These are phyloP conservation scores for Hydrocynus forskahlii DNA, from an alignment of 2,797 vertebrate genomes.

Conservation along the genomic window DNA sequence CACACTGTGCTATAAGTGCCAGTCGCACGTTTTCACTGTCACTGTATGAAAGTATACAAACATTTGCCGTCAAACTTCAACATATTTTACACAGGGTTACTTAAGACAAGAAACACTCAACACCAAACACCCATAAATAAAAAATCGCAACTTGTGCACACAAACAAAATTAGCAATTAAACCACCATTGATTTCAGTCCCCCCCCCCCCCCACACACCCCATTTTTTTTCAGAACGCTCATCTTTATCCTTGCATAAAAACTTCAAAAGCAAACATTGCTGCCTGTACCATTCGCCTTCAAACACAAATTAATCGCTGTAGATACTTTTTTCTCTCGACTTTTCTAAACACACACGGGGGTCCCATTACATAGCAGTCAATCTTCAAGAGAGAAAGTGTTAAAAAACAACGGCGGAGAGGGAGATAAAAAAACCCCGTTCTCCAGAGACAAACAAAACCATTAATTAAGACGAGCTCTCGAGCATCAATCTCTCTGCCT, in stretches of 20 bases:
- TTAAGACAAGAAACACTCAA: slow-evolving; percentile 42
- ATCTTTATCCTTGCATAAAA: slow-evolving; percentile 46
- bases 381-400: slow-evolving; percentile 55
- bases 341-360: slow-evolving; percentile 62
- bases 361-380: slow-evolving; percentile 61
- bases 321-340: slow-evolving; percentile 55
- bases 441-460: slow-evolving; percentile 82
- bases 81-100: slow-evolving; percentile 53
- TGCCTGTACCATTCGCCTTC: slow-evolving; percentile 58
- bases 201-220: background rate
- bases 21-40: background rate
- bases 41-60: slow-evolving; percentile 32
- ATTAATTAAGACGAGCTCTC: slow-evolving; percentile 83
- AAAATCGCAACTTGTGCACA: slow-evolving; percentile 38
- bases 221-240: slow-evolving; percentile 41
- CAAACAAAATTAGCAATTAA: slow-evolving; percentile 52
- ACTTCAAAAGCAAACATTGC: slow-evolving; percentile 55
- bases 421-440: slow-evolving; percentile 37
- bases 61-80: slow-evolving; percentile 48
- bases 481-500: slow-evolving; percentile 83
- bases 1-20: too few relatives aligned
- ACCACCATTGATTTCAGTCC: slow-evolving; percentile 38
- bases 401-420: slow-evolving; percentile 39
- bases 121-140: slow-evolving; percentile 47
- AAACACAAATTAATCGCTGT: slow-evolving; percentile 62